Conservation (phyloP, 2,888 invertebrate species). For the Rosalia funebris region DNA sequence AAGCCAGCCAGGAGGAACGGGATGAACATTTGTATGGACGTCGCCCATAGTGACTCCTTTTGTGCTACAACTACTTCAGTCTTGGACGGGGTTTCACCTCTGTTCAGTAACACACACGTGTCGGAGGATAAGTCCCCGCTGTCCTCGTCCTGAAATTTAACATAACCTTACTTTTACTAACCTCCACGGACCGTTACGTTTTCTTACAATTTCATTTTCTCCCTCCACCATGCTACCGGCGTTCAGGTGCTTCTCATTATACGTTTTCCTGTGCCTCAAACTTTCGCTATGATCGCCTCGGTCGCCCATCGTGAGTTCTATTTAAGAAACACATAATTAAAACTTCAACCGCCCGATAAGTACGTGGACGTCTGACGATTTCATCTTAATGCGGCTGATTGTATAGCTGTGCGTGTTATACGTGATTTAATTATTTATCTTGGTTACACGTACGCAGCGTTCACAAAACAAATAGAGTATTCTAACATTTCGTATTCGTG, state of each 20-base stretch:
- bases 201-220: conserved; percentile 40
- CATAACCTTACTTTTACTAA: conserved; percentile 27
- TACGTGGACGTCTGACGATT: too few species aligned
- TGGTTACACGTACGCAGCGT: conserved; percentile 36
- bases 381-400: too few species aligned
- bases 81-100: conserved; percentile 36
- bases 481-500: conserved; percentile 8
- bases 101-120: conserved; percentile 51
- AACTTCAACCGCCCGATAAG: too few species aligned
- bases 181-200: not conserved
- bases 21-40: conserved; percentile 82
- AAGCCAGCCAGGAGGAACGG: conserved; percentile 89
- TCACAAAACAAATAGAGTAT: conserved; percentile 11
- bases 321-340: conserved; percentile 37
- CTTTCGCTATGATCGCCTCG: conserved; percentile 28
- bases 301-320: conserved; percentile 38
- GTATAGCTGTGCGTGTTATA: too few species aligned
- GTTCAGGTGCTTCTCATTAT: conserved; percentile 22
- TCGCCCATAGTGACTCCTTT: conserved; percentile 67
- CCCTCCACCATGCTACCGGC: conserved; percentile 40
- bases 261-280: conserved; percentile 35
- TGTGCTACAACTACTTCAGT: conserved; percentile 41
- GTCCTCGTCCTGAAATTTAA: conserved; percentile 46
- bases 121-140: conserved; percentile 47
- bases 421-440: not conserved